phyloP scores from a whole-genome alignment of 2,113 vertebrate species.

The Gulo gulo region DNA sequence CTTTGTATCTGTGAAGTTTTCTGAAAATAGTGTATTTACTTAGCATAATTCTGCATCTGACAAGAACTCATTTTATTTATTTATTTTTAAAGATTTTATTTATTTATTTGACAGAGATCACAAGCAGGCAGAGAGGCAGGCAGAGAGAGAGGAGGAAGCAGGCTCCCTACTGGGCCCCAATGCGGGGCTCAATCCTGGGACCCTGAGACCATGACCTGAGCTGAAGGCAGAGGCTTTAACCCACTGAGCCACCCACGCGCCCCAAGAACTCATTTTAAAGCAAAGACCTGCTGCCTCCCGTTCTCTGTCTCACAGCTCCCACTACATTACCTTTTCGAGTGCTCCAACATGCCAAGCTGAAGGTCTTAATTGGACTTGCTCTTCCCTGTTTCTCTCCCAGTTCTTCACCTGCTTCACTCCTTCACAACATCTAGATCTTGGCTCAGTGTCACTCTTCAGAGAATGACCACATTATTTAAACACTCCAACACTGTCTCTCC shows the following conservation, averaged over 20 bases:
- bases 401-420: neutral
- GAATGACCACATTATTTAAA: neutral
- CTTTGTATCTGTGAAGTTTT: neutral
- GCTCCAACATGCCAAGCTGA: neutral
- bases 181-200: no score
- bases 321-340: neutral
- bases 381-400: neutral
- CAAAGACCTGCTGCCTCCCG: neutral
- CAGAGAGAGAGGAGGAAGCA: no score
- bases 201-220: no score
- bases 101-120: no score
- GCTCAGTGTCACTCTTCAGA: neutral
- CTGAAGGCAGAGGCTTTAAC: no score
- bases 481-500: neutral
- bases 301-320: neutral
- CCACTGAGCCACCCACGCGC: no score
- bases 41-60: neutral
- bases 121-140: no score
- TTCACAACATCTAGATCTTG: neutral
- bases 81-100: no score
- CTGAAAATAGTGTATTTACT: conserved; percentile 17
- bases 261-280: neutral
- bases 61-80: neutral
- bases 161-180: no score
- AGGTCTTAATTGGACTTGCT: neutral